Conservation (phyloP, 2,113 vertebrate species). For the Hemicordylus capensis region DNA sequence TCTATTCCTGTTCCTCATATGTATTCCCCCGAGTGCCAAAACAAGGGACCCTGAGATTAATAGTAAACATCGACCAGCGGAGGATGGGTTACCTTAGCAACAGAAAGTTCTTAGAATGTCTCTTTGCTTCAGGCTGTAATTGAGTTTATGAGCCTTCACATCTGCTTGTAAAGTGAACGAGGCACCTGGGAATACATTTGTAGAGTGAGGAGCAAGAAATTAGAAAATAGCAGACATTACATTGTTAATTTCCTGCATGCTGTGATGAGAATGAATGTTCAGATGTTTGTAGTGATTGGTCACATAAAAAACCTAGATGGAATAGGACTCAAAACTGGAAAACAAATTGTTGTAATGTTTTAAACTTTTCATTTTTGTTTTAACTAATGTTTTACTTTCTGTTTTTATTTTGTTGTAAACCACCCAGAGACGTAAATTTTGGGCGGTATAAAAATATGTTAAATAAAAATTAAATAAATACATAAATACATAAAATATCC, state of each 20-base stretch:
- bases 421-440: too few relatives aligned
- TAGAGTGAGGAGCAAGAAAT: slow-evolving; percentile 57
- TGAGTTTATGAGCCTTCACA: slow-evolving; percentile 65
- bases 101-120: slow-evolving; percentile 51
- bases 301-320: slow-evolving; percentile 17
- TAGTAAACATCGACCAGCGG: slow-evolving; percentile 49
- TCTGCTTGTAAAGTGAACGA: slow-evolving; percentile 68
- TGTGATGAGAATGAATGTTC: slow-evolving; percentile 49
- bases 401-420: too few relatives aligned
- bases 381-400: too few relatives aligned
- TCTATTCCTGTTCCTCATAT: not conserved
- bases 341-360: too few relatives aligned
- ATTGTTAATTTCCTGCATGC: slow-evolving; percentile 48
- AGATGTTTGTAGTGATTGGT: slow-evolving; percentile 15
- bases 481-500: slow-evolving; percentile 9
- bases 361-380: too few relatives aligned
- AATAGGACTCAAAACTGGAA: not conserved
- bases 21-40: slow-evolving; percentile 30
- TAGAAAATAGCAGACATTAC: slow-evolving; percentile 60
- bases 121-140: slow-evolving; percentile 66
- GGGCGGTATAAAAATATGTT: too few relatives aligned
- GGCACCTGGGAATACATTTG: slow-evolving; percentile 63
- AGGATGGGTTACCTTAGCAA: slow-evolving; percentile 70
- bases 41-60: slow-evolving; percentile 52
- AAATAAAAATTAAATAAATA: too few relatives aligned